A percentile compares a stretch with the other conserved stretches of the same genome.
Conservation (phyloP, 2,797 vertebrate species). For the Acrossocheilus fasciatus region DNA sequence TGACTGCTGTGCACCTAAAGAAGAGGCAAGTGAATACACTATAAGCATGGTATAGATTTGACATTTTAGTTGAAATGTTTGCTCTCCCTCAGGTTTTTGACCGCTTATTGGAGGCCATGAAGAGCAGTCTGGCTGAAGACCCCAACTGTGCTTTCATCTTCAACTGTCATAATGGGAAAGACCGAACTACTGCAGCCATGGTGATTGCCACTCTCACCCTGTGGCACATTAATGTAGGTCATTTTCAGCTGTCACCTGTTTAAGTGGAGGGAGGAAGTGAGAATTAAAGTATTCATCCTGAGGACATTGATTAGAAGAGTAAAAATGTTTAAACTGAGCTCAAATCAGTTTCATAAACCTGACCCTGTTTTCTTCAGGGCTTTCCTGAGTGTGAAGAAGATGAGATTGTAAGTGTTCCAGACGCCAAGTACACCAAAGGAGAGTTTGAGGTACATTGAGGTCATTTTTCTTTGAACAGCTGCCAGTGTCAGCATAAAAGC, state of each 20-base stretch:
- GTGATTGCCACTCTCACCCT: constrained; percentile 83
- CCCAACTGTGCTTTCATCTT: constrained; percentile 80
- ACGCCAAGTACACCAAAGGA: constrained; percentile 89
- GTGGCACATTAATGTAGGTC: constrained; percentile 85
- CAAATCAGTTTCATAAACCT: constrained; percentile 21
- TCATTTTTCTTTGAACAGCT: neutral
- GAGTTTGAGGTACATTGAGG: constrained; percentile 82
- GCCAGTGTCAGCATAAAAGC: neutral
- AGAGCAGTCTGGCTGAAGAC: constrained; percentile 74
- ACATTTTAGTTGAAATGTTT: neutral
- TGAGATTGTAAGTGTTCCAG: constrained; percentile 86
- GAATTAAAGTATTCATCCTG: neutral
- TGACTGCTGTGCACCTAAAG: constrained; percentile 81
- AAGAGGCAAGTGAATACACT: constrained; percentile 75
- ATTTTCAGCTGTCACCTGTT: neutral
- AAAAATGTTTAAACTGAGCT: neutral
- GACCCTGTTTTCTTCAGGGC: constrained; percentile 71
- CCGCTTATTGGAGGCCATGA: constrained; percentile 77
- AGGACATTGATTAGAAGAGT: neutral
- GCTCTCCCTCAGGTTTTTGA: constrained; percentile 81
- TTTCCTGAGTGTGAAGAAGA: constrained; percentile 82
- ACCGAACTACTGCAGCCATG: constrained; percentile 86
- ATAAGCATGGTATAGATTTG: neutral
- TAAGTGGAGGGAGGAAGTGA: neutral
- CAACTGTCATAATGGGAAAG: constrained; percentile 85